Evolutionary conservation across 2,888 invertebrate species (phyloP).

Genomic region (Pterostichus niger): DNA sequence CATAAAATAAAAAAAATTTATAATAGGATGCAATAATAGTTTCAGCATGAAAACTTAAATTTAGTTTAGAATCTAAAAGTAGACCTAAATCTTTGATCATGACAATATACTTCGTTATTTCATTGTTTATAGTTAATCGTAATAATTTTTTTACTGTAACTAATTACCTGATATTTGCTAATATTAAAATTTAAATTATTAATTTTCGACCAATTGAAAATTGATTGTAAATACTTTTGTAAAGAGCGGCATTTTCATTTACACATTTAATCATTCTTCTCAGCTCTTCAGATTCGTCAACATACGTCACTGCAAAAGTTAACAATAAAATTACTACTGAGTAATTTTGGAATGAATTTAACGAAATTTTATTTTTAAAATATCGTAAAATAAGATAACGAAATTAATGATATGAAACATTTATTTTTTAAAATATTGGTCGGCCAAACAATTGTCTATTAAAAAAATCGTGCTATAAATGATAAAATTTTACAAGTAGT

Average conservation of each 20-base stretch:
- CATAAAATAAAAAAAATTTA: conserved; percentile 3
- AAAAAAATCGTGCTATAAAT: too few relatives aligned
- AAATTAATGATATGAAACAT: too few relatives aligned
- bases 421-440: too few relatives aligned
- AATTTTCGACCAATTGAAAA: background rate
- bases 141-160: background rate
- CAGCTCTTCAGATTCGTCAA: too few relatives aligned
- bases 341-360: too few relatives aligned
- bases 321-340: too few relatives aligned
- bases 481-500: too few relatives aligned
- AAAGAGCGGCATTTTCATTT: background rate
- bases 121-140: background rate
- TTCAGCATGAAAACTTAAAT: background rate
- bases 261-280: too few relatives aligned
- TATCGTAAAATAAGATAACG: too few relatives aligned
- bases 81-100: background rate
- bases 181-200: conserved; percentile 15
- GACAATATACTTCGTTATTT: background rate
- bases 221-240: background rate
- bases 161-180: background rate
- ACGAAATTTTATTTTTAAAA: too few relatives aligned
- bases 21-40: background rate
- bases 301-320: too few relatives aligned
- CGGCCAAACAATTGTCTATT: too few relatives aligned
- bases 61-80: background rate